Base-by-base conservation (phyloP, 2,113 vertebrate genomes). In the Nansenia antarctica region DNA sequence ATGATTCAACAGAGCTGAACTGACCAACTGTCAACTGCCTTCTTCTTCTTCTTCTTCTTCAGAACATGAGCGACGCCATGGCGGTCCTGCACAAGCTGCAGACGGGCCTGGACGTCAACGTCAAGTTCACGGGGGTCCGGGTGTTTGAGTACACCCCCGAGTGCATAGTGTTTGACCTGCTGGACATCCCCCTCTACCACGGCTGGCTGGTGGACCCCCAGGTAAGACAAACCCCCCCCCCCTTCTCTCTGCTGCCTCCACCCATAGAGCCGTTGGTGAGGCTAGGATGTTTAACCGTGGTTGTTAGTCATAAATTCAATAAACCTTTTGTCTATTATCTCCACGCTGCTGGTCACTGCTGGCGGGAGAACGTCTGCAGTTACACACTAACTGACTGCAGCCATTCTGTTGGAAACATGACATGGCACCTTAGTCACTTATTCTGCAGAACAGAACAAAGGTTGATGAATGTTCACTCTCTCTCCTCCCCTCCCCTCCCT, bases 21-120 rank as follows among this genome's bases (percentile, higher is more conserved):
- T 30, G 62, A 47, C 11, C n/a, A 8, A 29, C 18, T 18, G 15
- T 47, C 61, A 20, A 62, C 26, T 62, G 0, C 4, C 15, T 20
- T 31, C 8, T 29, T 34, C 26, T 65, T 7, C 31, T 32, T 35
- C 55, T 62, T 79, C 68, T 3, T 79, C 79, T 74, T 54, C 76
- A 99, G 98, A 99, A 99, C 74, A 98, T 99, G 96, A 98, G 97
- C 49, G 98, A 99, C 70, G 98, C 98, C 67, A 99, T 99, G 96
- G 95, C 96, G 0, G 94, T 99, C 85, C 82, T 99, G 26, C 98
- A 99, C 79, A 99, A 99, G 86, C 88, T 99, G 35, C 98, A 99
- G 88, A 99, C 98, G 0, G 98, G 98, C 42, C 92, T 99, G 90
- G 98, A 99, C 52, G 98, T 99, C 66, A 99, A 99, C 6, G 98